Evolutionary conservation across 2,888 invertebrate species (phyloP), one percentile per base, ranked within the genome.

Genomic region (Zootermopsis nevadensis): DNA sequence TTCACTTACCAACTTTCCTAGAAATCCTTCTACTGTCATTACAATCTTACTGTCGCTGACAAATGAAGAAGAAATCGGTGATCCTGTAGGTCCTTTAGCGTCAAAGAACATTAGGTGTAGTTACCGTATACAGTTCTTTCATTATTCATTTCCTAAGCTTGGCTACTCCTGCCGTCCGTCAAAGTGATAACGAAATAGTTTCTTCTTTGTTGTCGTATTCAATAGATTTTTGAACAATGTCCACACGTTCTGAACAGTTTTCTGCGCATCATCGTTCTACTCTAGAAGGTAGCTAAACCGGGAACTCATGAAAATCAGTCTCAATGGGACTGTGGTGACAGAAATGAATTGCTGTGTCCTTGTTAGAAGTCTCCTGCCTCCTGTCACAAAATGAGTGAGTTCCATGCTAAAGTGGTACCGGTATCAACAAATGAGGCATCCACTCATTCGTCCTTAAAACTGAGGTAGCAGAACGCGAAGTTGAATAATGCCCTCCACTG

Each of bases 301-400:
- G 27, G 60, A 8, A 60, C 55, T n/a, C 60, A 60, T 60, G 60
- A 27, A 60, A 60, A 60, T 60, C 60, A n/a, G 60, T 10, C 27
- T 60, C 60, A 60, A 60, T 60, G 27, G 60, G 7, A 27, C n/a
- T 60, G 60, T 60, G 60, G 60, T 60, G 60, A 60, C 60, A 60
- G 60, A 60, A 60, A 60, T 60, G 60, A 60, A 60, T 60, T 60
- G 60, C 60, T 60, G 60, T 60, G 60, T 60, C 60, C n/a, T 60
- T 60, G 60, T 27, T 27, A 60, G 60, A 24, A 60, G 60, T n/a
- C 60, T n/a, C 22, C 55, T 60, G 60, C 60, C 15, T 27, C 60
- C 60, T n/a, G n/a, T 60, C 60, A n/a, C 60, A 60, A 60, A 60
- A 60, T n/a, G 6, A 60, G n/a, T 4, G 27, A 6, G 0, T n/a